Percentiles rank a stretch among this genome's conserved stretches.
These are phyloP conservation scores for Lucinisca nassula DNA, from an alignment of 2,888 invertebrate species.

Conservation along the genomic window DNA sequence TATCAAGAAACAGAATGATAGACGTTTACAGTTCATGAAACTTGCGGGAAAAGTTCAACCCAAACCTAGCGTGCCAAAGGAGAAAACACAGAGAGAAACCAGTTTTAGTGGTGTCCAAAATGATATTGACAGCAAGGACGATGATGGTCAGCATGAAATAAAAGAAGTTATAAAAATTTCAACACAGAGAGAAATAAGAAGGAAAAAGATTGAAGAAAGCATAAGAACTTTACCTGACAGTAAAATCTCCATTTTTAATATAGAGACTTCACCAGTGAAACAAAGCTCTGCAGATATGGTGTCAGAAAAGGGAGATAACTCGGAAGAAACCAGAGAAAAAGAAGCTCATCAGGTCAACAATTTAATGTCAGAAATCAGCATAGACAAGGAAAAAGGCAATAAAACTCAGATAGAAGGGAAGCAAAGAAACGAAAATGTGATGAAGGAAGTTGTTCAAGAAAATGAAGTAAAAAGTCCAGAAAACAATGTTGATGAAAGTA, in stretches of 20 bases:
- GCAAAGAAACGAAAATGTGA: no score
- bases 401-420: no score
- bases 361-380: no score
- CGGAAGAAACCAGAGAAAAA: not conserved
- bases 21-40: slow-evolving; percentile 71
- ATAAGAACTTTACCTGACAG: slow-evolving; percentile 66
- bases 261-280: not conserved
- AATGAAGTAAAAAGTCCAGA: not conserved
- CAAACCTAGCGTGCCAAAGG: not conserved
- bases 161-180: slow-evolving; percentile 40
- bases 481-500: not conserved
- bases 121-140: not conserved
- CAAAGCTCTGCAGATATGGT: not conserved
- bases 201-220: slow-evolving; percentile 64
- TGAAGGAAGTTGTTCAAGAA: no score
- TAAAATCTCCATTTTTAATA: slow-evolving; percentile 50
- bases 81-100: not conserved
- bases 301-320: not conserved
- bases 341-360: not conserved
- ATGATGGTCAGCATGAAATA: not conserved
- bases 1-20: slow-evolving; percentile 73
- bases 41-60: slow-evolving; percentile 15
- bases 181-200: slow-evolving; percentile 56
- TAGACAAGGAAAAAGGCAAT: no score
- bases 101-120: not conserved